Conservation (phyloP, 2,888 invertebrate species). For the Phorcus lineatus region DNA sequence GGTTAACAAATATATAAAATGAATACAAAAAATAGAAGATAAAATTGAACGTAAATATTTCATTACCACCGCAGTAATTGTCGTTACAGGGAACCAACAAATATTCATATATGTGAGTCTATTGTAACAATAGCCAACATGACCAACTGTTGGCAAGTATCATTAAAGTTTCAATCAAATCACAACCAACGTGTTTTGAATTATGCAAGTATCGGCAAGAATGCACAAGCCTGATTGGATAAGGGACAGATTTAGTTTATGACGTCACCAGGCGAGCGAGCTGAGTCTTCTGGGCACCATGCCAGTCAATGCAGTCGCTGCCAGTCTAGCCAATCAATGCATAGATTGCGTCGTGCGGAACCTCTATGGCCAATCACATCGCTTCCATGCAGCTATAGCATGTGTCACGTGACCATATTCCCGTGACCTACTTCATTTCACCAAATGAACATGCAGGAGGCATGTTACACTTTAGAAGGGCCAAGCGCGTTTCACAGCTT, state of each 20-base stretch:
- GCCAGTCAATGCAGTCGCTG: background rate
- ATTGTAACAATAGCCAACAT: too few relatives aligned
- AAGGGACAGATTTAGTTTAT: background rate
- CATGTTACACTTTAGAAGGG: background rate
- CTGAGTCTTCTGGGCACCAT: background rate
- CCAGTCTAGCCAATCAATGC: background rate
- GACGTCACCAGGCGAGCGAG: background rate
- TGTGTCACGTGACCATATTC: background rate
- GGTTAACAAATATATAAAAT: too few relatives aligned
- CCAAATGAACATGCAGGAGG: background rate
- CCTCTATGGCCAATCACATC: background rate
- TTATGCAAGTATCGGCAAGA: background rate
- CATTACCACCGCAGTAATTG: too few relatives aligned
- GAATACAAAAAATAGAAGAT: background rate
- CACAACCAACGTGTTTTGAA: background rate
- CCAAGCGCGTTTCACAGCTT: too few relatives aligned
- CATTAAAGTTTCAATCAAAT: too few relatives aligned
- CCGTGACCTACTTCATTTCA: background rate
- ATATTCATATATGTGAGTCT: too few relatives aligned
- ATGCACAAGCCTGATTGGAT: background rate
- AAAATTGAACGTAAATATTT: too few relatives aligned
- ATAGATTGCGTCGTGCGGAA: background rate
- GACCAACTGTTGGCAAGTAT: too few relatives aligned
- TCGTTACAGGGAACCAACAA: too few relatives aligned
- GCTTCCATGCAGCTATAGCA: background rate